Evolutionary conservation across 2,888 invertebrate genomes (phyloP).

Genomic region (Chromoteleia sp.): DNA sequence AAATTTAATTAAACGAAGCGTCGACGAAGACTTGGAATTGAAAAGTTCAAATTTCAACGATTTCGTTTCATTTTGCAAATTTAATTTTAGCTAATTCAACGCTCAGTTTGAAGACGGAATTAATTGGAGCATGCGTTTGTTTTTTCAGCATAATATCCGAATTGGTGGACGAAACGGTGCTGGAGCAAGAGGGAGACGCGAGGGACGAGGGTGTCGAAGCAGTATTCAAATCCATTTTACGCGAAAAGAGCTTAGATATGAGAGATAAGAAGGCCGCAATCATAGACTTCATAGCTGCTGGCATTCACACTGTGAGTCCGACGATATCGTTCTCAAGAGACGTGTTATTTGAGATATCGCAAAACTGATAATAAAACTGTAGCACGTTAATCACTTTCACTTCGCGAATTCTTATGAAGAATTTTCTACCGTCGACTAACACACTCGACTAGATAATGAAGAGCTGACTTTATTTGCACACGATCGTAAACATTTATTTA

Average conservation of each 20-base stretch:
- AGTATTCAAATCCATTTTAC: conserved; percentile 91
- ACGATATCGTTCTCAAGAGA: conserved; percentile 49
- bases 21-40: no score
- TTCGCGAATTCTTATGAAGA: conserved; percentile 52
- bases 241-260: conserved; percentile 90
- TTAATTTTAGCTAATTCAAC: no score
- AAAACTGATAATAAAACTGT: conserved; percentile 63
- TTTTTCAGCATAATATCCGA: conserved; percentile 90
- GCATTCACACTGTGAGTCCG: conserved; percentile 91
- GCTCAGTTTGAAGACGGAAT: no score
- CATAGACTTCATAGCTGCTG: conserved; percentile 94
- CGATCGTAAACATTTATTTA: neutral
- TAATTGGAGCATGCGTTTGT: no score
- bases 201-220: conserved; percentile 88
- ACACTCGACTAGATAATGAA: conserved; percentile 48
- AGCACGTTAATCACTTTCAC: conserved; percentile 65
- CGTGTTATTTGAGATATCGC: conserved; percentile 61
- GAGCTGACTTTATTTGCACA: conserved; percentile 15
- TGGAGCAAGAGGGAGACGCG: conserved; percentile 86
- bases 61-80: no score
- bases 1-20: no score
- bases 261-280: conserved; percentile 93
- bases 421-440: conserved; percentile 46
- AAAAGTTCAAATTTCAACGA: no score
- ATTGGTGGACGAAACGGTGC: conserved; percentile 89